phyloP scores from a whole-genome alignment of 2,113 vertebrate genomes.

The Osmerus eperlanus region DNA sequence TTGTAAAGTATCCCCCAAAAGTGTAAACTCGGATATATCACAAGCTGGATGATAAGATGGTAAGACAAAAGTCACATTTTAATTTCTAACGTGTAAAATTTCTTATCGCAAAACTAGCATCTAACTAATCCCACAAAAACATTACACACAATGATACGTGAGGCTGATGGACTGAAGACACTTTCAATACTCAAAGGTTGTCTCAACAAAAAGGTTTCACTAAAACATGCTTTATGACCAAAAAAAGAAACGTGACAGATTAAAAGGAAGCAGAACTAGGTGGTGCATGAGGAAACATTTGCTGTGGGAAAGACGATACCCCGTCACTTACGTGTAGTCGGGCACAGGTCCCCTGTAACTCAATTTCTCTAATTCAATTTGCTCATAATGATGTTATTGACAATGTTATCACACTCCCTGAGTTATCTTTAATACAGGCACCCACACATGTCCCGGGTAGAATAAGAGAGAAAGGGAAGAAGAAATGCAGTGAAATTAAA shows the following conservation, averaged over 20 bases:
- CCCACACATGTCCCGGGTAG: conserved; percentile 39
- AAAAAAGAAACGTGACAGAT: background rate
- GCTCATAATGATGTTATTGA: conserved; percentile 63
- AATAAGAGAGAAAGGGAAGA: conserved; percentile 13
- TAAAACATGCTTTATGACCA: conserved; percentile 3
- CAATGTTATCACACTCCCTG: conserved; percentile 58
- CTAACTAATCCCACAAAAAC: background rate
- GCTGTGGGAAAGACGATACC: conserved; percentile 60
- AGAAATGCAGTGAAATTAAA: conserved; percentile 1
- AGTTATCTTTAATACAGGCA: conserved; percentile 47
- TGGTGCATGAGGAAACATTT: conserved; percentile 49
- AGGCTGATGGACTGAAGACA: too few relatives aligned
- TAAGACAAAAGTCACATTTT: background rate
- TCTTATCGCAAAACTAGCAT: background rate
- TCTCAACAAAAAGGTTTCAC: conserved; percentile 6
- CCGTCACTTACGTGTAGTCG: conserved; percentile 42
- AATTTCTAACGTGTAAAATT: background rate
- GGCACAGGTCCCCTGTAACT: conserved; percentile 58
- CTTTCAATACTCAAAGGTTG: background rate
- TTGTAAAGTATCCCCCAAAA: too few relatives aligned
- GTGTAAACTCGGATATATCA: too few relatives aligned
- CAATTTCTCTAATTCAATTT: conserved; percentile 72
- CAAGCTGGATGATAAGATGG: too few relatives aligned
- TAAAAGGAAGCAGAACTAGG: conserved; percentile 10
- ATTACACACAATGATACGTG: too few relatives aligned